These are phyloP conservation scores for Cyrtorhinus lividipennis DNA, from an alignment of 1,140 invertebrate genomes.

Conservation along the genomic window DNA sequence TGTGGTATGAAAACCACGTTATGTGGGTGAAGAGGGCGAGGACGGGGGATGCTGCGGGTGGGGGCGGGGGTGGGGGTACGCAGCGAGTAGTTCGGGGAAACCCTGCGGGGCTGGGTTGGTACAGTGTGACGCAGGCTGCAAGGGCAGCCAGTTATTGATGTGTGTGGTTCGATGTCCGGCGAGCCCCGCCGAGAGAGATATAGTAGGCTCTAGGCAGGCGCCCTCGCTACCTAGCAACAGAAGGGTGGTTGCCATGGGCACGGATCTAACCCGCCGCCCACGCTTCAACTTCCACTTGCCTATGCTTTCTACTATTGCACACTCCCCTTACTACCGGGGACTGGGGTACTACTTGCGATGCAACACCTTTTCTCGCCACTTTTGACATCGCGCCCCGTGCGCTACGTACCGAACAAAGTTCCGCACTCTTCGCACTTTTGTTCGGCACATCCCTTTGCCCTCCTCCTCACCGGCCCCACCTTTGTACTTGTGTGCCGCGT, in stretches of 20 bases:
- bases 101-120: not conserved
- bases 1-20: not conserved
- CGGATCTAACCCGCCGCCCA: not conserved
- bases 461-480: not conserved
- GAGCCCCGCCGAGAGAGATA: not conserved
- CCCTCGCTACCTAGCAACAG: constrained; percentile 12
- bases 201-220: constrained; percentile 14
- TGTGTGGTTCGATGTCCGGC: constrained; percentile 17
- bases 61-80: not conserved
- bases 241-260: not conserved
- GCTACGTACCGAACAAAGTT: not conserved
- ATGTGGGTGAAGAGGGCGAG: not conserved
- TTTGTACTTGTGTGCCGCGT: too few relatives aligned
- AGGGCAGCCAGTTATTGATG: constrained; percentile 16
- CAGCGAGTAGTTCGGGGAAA: not conserved
- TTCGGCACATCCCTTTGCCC: not conserved
- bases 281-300: not conserved
- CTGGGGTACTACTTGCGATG: not conserved
- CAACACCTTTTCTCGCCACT: not conserved
- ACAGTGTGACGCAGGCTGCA: constrained; percentile 3
- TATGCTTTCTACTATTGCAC: not conserved
- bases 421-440: not conserved
- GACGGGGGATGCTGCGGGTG: not conserved
- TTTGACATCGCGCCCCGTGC: not conserved
- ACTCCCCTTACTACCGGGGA: not conserved